A percentile compares a stretch with the other conserved stretches of the same genome.
Conservation (phyloP, 2,888 invertebrate species). For the Eumerus sabulonum region DNA sequence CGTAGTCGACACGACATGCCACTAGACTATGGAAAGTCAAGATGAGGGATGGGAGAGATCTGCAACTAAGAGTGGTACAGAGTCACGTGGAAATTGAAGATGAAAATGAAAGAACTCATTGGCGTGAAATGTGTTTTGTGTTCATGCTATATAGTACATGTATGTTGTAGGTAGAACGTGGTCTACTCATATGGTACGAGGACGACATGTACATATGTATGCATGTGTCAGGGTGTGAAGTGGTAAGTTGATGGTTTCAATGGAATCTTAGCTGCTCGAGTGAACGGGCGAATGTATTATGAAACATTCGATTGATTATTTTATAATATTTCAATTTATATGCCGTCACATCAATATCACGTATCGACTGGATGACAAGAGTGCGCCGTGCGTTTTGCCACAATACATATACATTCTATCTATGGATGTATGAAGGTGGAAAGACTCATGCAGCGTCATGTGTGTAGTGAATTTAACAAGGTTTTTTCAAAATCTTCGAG, state of each 20-base stretch:
- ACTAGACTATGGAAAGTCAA: not conserved
- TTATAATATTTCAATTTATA: slow-evolving; percentile 69
- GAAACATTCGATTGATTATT: slow-evolving; percentile 66
- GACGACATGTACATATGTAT: not conserved
- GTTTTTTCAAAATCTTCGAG: not conserved
- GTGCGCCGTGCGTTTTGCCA: slow-evolving; percentile 8
- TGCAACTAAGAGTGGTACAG: slow-evolving; percentile 28
- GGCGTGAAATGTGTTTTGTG: slow-evolving; percentile 59
- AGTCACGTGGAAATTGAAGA: slow-evolving; percentile 48
- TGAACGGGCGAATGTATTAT: slow-evolving; percentile 23
- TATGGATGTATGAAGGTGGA: too few species aligned
- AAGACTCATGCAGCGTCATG: too few species aligned
- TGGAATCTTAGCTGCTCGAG: slow-evolving; percentile 16
- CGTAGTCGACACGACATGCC: too few species aligned
- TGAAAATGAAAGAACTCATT: slow-evolving; percentile 54
- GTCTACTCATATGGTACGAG: too few species aligned
- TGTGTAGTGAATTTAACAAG: not conserved
- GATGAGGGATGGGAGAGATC: slow-evolving; percentile 1
- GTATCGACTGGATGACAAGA: slow-evolving; percentile 16
- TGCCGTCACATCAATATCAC: slow-evolving; percentile 63
- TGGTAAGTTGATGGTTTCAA: slow-evolving; percentile 29
- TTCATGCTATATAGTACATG: slow-evolving; percentile 14
- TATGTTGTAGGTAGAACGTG: too few species aligned
- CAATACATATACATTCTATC: slow-evolving; percentile 8
- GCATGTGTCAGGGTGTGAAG: slow-evolving; percentile 27